phyloP scores from a whole-genome alignment of 2,888 invertebrate genomes.

The Eugnorisma glareosa region DNA sequence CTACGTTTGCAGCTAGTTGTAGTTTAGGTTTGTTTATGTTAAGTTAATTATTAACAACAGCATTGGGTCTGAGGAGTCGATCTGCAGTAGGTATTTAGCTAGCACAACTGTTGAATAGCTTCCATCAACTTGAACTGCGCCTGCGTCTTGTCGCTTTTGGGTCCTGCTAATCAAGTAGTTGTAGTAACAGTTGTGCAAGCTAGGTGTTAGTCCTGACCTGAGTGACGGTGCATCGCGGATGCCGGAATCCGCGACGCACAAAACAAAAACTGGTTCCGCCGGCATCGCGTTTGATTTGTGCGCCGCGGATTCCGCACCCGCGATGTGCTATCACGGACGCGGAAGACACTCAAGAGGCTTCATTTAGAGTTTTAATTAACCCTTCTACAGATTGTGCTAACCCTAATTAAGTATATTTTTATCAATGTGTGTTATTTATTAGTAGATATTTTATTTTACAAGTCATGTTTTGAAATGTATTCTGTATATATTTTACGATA shows the following conservation, averaged over 20 bases:
- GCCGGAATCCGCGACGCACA: slow-evolving; percentile 4
- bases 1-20: slow-evolving; percentile 48
- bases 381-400: slow-evolving; percentile 15
- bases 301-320: not conserved
- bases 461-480: slow-evolving; percentile 18
- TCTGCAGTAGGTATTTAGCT: slow-evolving; percentile 27
- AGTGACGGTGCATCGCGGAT: not conserved
- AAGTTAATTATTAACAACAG: slow-evolving; percentile 8
- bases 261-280: not conserved
- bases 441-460: slow-evolving; percentile 7
- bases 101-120: slow-evolving; percentile 42
- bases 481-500: slow-evolving; percentile 25
- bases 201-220: not conserved
- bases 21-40: slow-evolving; percentile 37
- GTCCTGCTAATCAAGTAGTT: not conserved
- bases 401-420: not conserved
- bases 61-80: not conserved
- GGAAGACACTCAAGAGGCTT: not conserved
- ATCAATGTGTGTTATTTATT: slow-evolving; percentile 13
- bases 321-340: not conserved
- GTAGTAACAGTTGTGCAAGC: slow-evolving; percentile 45
- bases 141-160: not conserved
- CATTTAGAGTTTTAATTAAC: not conserved
- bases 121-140: not conserved
- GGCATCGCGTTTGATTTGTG: not conserved